Evolutionary conservation across 2,113 vertebrate species (phyloP).

Genomic region (Steatornis caripensis): DNA sequence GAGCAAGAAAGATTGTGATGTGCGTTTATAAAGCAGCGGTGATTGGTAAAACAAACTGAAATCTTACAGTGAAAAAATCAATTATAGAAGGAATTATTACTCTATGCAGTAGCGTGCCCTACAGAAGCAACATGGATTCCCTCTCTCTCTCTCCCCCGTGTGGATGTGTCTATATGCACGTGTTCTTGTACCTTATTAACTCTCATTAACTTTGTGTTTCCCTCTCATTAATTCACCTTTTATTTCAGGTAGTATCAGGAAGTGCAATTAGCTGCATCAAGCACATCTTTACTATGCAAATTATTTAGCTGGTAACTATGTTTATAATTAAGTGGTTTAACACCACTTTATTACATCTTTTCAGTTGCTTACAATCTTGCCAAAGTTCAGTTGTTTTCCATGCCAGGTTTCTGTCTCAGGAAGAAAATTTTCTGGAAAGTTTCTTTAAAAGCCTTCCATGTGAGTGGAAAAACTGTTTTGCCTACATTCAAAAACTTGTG

Average conservation of each 20-base stretch:
- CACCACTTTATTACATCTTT: background rate
- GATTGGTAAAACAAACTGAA: background rate
- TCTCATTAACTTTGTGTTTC: conserved; percentile 15
- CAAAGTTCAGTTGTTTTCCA: background rate
- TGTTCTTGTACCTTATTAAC: background rate
- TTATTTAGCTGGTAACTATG: conserved; percentile 33
- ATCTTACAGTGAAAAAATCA: background rate
- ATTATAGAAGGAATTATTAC: background rate
- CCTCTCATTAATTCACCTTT: conserved; percentile 45
- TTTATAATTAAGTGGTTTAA: conserved; percentile 39
- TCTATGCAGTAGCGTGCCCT: background rate
- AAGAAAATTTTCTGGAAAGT: background rate
- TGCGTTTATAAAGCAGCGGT: background rate
- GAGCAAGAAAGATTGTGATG: background rate
- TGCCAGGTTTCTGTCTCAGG: background rate
- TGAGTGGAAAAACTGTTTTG: background rate
- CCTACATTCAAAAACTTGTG: background rate
- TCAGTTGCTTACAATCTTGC: conserved; percentile 1
- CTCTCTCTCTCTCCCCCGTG: background rate
- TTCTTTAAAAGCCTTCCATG: background rate
- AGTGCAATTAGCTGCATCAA: conserved; percentile 50
- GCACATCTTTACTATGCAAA: background rate
- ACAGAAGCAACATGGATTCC: background rate
- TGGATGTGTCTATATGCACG: background rate
- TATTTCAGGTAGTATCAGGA: conserved; percentile 42